Evolutionary conservation across 2,888 invertebrate species (phyloP), one percentile per base, ranked within the genome.

Genomic region (Ormia ochracea): DNA sequence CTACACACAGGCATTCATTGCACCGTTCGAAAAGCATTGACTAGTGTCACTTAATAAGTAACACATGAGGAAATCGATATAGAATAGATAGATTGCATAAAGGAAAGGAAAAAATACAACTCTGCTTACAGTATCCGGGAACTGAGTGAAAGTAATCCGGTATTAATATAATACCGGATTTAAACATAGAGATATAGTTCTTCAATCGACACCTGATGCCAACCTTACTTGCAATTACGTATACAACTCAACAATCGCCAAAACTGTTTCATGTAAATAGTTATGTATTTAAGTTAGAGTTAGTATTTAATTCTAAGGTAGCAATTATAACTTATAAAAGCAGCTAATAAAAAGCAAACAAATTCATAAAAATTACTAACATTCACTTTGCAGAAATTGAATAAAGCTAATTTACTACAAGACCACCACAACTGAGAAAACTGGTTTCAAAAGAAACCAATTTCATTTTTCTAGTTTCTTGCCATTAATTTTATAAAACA

Each of bases 341-440:
- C 5, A 19, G 21, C 7, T 23, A 61, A 33, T 63, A 54, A 23
- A 61, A 61, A 43, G 17, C 41, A 66, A 65, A 52, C 26, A 70
- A 59, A 45, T 26, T 17, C 56, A 56, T 68, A 7, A 31, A 41
- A 59, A 52, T 54, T 41, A 17, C 19, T 59, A 41, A 43, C 50
- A 58, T 58, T 74, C 73, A 65, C 45, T 56, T 48, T 5, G 6
- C 4, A 59, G 14, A 38, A 38, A 1, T 17, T 7, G n/a, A 3
- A 41, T 41, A 14, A 12, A 14, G 17, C 41, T 41, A 1, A 17
- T 41, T 7, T 41, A 17, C 4, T 41, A 17, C 14, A 17, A 41
- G 10, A 41, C 14, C 5, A 17, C 17, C 41, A 41, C 17, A 17
- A 17, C 1, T 41, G 1, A 17, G 14, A 38, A 14, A 41, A 41